phyloP scores from a whole-genome alignment of 1,140 invertebrate species.

The Oreohelix idahoensis region DNA sequence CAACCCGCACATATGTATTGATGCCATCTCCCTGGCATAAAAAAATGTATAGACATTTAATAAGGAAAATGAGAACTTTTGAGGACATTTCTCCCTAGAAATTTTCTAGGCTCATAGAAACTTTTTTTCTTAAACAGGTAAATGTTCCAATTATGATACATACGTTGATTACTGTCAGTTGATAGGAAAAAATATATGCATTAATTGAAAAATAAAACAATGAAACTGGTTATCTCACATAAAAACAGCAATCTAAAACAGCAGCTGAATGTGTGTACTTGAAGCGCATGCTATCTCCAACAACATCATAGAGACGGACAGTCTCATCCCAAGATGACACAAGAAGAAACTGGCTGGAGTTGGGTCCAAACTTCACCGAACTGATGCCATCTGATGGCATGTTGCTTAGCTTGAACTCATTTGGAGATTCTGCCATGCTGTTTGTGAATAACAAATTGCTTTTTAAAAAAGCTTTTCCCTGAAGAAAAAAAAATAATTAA shows the following conservation, averaged over 20 bases:
- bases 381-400: conserved; percentile 93
- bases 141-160: too few species aligned
- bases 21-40: too few species aligned
- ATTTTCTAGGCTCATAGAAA: too few species aligned
- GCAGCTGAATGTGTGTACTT: conserved; percentile 90
- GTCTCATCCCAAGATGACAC: conserved; percentile 95
- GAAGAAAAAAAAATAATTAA: too few species aligned
- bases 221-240: conserved; percentile 77
- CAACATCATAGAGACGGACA: conserved; percentile 93
- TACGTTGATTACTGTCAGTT: too few species aligned
- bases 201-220: conserved; percentile 8
- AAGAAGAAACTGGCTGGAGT: conserved; percentile 91
- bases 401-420: conserved; percentile 91
- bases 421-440: conserved; percentile 60
- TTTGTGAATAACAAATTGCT: background rate
- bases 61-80: too few species aligned
- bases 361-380: conserved; percentile 94
- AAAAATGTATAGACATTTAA: too few species aligned
- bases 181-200: too few species aligned
- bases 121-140: too few species aligned
- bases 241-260: conserved; percentile 94
- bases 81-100: too few species aligned
- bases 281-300: conserved; percentile 86
- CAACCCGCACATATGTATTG: too few species aligned
- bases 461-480: background rate